Conservation (phyloP, 2,797 vertebrate species). For the Lepus oiostolus region DNA sequence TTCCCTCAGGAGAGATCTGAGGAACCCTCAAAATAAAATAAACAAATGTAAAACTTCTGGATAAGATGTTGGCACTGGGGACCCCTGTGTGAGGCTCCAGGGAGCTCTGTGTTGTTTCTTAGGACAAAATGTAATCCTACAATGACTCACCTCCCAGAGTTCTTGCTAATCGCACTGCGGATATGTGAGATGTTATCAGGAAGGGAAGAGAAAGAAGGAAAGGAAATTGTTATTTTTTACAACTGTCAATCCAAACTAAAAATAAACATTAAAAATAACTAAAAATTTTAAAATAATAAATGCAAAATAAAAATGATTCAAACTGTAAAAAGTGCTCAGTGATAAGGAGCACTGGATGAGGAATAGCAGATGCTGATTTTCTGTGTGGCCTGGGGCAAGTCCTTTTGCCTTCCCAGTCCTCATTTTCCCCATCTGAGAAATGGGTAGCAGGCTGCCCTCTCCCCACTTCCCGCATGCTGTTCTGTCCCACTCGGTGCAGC, state of each 20-base stretch:
- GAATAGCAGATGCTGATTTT: not conserved
- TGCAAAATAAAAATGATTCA: not conserved
- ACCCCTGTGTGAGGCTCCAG: not conserved
- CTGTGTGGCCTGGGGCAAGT: not conserved
- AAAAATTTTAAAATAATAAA: not conserved
- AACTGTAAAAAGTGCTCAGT: not conserved
- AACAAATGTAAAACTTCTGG: not conserved
- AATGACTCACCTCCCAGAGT: not conserved
- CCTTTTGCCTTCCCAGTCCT: not conserved
- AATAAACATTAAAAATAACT: not conserved
- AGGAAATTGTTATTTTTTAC: not conserved
- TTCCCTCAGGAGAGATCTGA: not conserved
- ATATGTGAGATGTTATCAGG: not conserved
- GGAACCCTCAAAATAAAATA: not conserved
- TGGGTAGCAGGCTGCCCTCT: not conserved
- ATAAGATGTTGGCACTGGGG: not conserved
- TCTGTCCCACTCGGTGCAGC: too few species aligned
- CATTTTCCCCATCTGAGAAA: not conserved
- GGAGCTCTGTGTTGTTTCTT: not conserved
- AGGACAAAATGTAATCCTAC: not conserved
- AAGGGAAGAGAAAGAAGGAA: not conserved
- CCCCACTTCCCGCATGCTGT: not conserved
- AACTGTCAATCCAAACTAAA: not conserved
- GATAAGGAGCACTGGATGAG: not conserved
- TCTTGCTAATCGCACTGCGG: not conserved